These are phyloP conservation scores for Molossus alvarezi DNA, from an alignment of 2,797 vertebrate species.

Conservation along the genomic window DNA sequence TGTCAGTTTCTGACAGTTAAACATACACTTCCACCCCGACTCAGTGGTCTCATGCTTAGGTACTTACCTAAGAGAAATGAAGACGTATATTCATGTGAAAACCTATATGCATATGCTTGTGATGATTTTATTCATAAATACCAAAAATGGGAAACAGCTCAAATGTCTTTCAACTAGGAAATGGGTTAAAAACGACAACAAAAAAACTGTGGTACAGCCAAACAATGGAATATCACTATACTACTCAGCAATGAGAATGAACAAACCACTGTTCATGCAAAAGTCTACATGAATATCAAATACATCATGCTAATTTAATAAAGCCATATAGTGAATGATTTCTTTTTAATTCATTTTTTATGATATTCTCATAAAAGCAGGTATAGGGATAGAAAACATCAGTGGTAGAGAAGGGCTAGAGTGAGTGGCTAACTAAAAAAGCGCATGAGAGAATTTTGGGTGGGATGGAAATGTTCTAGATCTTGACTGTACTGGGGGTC, in stretches of 20 bases:
- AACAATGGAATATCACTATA: not conserved
- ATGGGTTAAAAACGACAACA: not conserved
- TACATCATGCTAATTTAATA: not conserved
- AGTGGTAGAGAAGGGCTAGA: not conserved
- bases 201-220: not conserved
- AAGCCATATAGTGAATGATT: not conserved
- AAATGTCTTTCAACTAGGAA: not conserved
- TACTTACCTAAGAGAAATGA: conserved; percentile 8
- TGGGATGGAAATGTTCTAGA: not conserved
- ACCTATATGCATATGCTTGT: not conserved
- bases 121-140: conserved; percentile 2
- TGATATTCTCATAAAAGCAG: not conserved
- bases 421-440: not conserved
- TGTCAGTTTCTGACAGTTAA: not conserved
- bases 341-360: not conserved
- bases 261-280: not conserved
- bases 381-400: not conserved
- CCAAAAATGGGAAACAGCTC: not conserved
- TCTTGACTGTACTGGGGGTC: not conserved
- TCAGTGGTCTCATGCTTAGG: not conserved
- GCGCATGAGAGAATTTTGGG: not conserved
- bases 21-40: not conserved
- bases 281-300: not conserved
- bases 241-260: not conserved
- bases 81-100: not conserved